A percentile compares a stretch with the other conserved stretches of the same genome.
Evolutionary conservation across 2,797 vertebrate genomes (phyloP).

Genomic region (Tympanoctomys barrerae): DNA sequence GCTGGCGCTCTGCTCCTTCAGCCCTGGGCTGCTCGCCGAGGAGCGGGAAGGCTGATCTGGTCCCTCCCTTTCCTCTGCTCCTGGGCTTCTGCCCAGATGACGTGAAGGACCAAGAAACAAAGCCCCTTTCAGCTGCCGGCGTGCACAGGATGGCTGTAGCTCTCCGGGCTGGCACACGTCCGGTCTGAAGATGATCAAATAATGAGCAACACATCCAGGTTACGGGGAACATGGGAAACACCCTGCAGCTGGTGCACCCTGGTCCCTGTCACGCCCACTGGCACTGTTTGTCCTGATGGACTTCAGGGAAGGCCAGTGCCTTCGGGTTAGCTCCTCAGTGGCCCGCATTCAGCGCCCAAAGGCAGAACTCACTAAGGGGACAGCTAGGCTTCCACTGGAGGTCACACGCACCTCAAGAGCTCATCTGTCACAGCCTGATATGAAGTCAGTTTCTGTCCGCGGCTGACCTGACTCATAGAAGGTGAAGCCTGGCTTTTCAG

Average conservation of each 20-base stretch:
- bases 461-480: constrained; percentile 80
- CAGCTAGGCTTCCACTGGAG: constrained; percentile 67
- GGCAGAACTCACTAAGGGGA: constrained; percentile 27
- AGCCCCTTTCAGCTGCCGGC: constrained; percentile 76
- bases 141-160: constrained; percentile 41
- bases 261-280: not conserved
- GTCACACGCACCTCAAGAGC: constrained; percentile 23
- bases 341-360: not conserved
- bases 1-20: not conserved
- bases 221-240: constrained; percentile 58
- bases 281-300: not conserved
- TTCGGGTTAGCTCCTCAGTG: not conserved
- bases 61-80: constrained; percentile 55
- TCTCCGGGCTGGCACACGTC: constrained; percentile 70
- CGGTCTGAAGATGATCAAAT: constrained; percentile 78
- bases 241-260: not conserved
- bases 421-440: constrained; percentile 76
- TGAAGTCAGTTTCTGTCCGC: constrained; percentile 79
- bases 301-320: not conserved
- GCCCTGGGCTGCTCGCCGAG: not conserved
- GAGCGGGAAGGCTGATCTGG: constrained; percentile 10
- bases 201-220: constrained; percentile 73
- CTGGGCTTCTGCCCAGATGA: constrained; percentile 76
- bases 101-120: constrained; percentile 70
- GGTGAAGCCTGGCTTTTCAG: constrained; percentile 81